phyloP scores from a whole-genome alignment of 2,113 vertebrate species.

The Leptosomus discolor region DNA sequence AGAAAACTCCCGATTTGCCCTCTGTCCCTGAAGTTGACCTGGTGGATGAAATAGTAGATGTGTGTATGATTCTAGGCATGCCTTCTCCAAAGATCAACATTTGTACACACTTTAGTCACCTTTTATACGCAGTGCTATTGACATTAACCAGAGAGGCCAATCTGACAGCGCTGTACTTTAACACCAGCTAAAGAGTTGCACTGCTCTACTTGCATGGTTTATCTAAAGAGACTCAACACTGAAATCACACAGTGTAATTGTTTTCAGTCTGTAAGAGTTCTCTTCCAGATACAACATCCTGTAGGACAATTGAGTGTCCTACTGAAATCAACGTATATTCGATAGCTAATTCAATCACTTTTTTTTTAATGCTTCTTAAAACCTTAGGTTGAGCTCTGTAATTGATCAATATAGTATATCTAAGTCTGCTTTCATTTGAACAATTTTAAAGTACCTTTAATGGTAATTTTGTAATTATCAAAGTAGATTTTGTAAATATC shows the following conservation, averaged over 20 bases:
- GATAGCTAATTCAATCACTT: background rate
- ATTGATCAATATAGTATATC: background rate
- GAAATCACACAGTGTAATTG: constrained; percentile 75
- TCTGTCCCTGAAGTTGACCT: constrained; percentile 73
- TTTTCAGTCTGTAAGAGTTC: constrained; percentile 63
- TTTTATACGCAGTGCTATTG: constrained; percentile 83
- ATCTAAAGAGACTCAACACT: constrained; percentile 72
- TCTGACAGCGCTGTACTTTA: constrained; percentile 76
- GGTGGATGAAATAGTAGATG: constrained; percentile 79
- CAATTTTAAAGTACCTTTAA: background rate
- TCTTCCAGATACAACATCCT: constrained; percentile 58
- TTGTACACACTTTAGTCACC: constrained; percentile 83
- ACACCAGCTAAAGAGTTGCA: constrained; percentile 66
- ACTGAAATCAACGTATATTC: background rate
- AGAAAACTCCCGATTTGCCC: constrained; percentile 67
- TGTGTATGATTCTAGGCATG: constrained; percentile 83
- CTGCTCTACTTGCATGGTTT: constrained; percentile 55
- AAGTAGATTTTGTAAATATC: too few species aligned
- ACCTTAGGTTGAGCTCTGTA: background rate
- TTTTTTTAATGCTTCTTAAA: constrained; percentile 11
- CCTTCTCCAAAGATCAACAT: constrained; percentile 84
- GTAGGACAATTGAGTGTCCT: constrained; percentile 39
- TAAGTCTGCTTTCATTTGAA: background rate
- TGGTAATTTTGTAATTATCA: background rate
- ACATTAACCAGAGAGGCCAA: constrained; percentile 80